These are phyloP conservation scores for Plebejus anna DNA, from an alignment of 2,888 invertebrate genomes.

Conservation along the genomic window DNA sequence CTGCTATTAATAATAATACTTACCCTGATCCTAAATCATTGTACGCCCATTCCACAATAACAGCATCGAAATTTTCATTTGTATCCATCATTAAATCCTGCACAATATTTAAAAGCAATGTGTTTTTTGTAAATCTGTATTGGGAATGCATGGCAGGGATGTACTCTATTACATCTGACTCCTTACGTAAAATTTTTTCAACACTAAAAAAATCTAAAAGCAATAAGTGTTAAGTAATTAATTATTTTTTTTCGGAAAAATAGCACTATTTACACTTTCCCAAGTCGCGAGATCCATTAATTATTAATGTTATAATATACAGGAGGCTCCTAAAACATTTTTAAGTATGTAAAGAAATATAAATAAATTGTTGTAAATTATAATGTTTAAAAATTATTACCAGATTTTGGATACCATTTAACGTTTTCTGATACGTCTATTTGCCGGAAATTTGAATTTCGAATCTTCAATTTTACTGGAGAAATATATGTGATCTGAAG, in stretches of 20 bases:
- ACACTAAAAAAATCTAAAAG: background rate
- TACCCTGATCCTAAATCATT: constrained; percentile 24
- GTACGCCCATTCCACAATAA: constrained; percentile 27
- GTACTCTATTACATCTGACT: background rate
- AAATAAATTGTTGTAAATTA: no score
- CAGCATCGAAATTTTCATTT: constrained; percentile 14
- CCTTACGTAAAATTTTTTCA: background rate
- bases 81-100: constrained; percentile 18
- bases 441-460: background rate
- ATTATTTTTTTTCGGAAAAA: no score
- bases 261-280: no score
- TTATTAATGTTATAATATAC: background rate
- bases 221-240: background rate
- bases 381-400: background rate
- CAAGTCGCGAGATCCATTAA: no score
- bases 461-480: background rate
- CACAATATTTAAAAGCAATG: background rate
- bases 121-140: background rate
- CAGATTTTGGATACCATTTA: background rate
- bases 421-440: background rate
- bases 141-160: background rate
- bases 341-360: no score
- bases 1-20: background rate
- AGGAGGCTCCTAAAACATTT: background rate
- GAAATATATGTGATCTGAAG: background rate